phyloP scores from a whole-genome alignment of 2,797 vertebrate genomes.

The Poeciliopsis paucimaculata region DNA sequence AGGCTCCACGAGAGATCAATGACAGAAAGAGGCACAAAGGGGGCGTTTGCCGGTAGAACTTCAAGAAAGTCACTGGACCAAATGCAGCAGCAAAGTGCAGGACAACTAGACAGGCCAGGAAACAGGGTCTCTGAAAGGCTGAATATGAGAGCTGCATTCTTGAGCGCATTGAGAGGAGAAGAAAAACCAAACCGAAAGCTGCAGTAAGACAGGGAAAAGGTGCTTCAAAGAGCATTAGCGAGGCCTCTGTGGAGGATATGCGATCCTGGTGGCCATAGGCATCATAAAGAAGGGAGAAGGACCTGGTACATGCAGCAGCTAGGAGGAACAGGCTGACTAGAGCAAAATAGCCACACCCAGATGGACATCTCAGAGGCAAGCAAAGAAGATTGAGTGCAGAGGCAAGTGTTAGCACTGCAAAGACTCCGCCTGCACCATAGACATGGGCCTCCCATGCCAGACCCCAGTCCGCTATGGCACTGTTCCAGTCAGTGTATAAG shows the following conservation, averaged over 20 bases:
- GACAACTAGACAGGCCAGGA: conserved; percentile 82
- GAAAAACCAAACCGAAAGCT: conserved; percentile 86
- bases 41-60: conserved; percentile 78
- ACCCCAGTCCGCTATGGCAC: conserved; percentile 90
- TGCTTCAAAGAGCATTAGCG: conserved; percentile 86
- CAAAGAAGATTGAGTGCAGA: conserved; percentile 84
- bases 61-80: conserved; percentile 82
- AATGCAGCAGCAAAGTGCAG: conserved; percentile 84
- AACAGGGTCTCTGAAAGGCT: conserved; percentile 84
- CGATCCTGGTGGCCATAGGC: conserved; percentile 87
- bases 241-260: conserved; percentile 78
- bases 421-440: conserved; percentile 86
- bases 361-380: conserved; percentile 86
- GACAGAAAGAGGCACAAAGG: conserved; percentile 83
- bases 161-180: conserved; percentile 87
- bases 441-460: conserved; percentile 90
- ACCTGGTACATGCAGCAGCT: conserved; percentile 80
- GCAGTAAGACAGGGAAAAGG: conserved; percentile 90
- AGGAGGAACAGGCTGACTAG: conserved; percentile 86
- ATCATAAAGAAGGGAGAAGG: conserved; percentile 88
- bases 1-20: conserved; percentile 86
- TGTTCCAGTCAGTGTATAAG: conserved; percentile 87
- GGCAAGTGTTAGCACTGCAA: conserved; percentile 82
- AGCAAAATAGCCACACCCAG: conserved; percentile 83
- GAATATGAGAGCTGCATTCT: conserved; percentile 84